Percentiles rank a stretch among this genome's conserved stretches.
phyloP scores from a whole-genome alignment of 2,113 vertebrate genomes.

The Colinus virginianus region DNA sequence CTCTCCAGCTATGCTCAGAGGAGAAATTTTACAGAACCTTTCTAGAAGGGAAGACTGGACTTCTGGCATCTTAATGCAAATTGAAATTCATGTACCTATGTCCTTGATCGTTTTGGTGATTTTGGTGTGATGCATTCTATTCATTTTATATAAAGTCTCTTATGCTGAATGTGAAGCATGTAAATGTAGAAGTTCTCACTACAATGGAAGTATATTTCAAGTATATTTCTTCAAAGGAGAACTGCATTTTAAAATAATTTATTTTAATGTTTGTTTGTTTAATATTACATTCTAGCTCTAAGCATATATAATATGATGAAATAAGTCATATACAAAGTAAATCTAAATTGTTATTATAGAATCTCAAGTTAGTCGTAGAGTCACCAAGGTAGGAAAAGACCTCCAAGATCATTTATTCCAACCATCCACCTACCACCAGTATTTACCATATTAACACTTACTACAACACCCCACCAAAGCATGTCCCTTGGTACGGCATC shows the following conservation, averaged over 20 bases:
- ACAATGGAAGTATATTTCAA: not conserved
- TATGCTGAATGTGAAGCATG: not conserved
- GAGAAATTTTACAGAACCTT: not conserved
- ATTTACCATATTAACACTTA: no score
- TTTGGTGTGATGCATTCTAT: not conserved
- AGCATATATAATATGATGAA: not conserved
- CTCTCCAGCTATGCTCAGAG: not conserved
- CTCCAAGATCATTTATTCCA: no score
- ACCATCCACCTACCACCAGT: no score
- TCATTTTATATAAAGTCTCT: not conserved
- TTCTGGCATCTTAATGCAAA: not conserved
- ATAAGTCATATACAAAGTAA: not conserved
- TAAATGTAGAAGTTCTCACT: not conserved
- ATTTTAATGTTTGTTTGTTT: not conserved
- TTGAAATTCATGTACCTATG: not conserved
- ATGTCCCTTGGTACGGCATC: no score
- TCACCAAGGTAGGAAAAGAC: no score
- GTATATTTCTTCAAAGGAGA: not conserved
- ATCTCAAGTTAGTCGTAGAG: not conserved
- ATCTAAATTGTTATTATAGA: not conserved
- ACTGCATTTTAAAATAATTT: not conserved
- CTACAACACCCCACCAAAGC: no score
- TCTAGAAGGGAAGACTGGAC: not conserved
- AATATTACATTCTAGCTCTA: not conserved
- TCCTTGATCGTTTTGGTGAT: not conserved